Base-by-base conservation (phyloP, 2,797 vertebrate genomes). In the Sebastes diaconus region DNA sequence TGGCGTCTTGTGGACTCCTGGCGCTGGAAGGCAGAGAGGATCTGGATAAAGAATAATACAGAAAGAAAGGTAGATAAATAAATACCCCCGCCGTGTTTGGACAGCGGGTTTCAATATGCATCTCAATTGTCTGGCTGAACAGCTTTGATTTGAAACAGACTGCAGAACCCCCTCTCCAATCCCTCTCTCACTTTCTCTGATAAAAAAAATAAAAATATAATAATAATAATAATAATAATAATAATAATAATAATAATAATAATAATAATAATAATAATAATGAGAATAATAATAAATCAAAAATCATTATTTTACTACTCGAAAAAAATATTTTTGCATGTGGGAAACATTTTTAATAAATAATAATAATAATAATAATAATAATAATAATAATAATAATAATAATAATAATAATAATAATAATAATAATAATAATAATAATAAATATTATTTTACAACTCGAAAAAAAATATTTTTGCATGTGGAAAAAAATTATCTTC, bases 1-100 rank as follows among this genome's bases (percentile, higher is more conserved):
- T 96, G 92, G 97, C 97, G 94, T 99, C 98, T 96, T 96, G 97
- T 93, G 97, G 96, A 95, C 96, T 96, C 95, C 98, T 97, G 93
- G 97, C 95, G 95, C 97, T 99, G 97, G 92, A 90, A 93, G 94
- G 90, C 92, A 94, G 87, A 93, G 90, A 94, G 81, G 93, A 93
- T 92, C 90, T 94, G 85, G 84, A 87, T 87, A 63, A 88, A 88
- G 87, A 88, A 92, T 83, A 90, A 86, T 78, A 86, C 81, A 93
- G 83, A 87, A 79, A 87, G 84, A 87, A 79, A 87, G 84, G 86
- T 80, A 83, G 82, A 90, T 94, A 88, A 92, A 91, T 91, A 84
- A 92, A 91, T 91, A 84, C 86, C 76, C 84, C 90, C 84, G 86
- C 84, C 81, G 89, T 93, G 92, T 93, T 92, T 93, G 89, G 87